phyloP scores from a whole-genome alignment of 1,140 invertebrate genomes.

The Drosophila ambigua region DNA sequence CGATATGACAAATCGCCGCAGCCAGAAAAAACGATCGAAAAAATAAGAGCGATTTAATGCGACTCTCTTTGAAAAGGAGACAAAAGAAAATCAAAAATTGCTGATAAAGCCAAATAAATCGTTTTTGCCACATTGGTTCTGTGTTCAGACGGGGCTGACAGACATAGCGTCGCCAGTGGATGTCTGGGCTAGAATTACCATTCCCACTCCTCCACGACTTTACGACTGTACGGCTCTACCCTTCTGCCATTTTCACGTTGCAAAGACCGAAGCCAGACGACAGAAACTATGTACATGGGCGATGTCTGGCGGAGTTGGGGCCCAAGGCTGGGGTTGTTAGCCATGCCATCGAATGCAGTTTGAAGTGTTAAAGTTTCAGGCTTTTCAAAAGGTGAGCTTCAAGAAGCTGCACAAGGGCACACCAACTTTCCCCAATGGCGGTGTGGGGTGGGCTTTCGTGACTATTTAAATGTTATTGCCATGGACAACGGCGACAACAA shows the following conservation, averaged over 20 bases:
- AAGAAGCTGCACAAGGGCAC: slow-evolving; percentile 29
- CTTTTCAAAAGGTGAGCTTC: slow-evolving; percentile 47
- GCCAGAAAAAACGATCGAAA: background rate
- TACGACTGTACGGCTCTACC: background rate
- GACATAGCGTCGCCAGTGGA: slow-evolving; percentile 60
- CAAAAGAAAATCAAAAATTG: slow-evolving; percentile 65
- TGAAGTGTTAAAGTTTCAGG: slow-evolving; percentile 49
- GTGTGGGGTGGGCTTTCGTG: background rate
- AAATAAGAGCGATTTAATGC: slow-evolving; percentile 42
- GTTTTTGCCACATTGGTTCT: slow-evolving; percentile 54
- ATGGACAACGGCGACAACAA: slow-evolving; percentile 68
- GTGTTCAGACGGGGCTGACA: slow-evolving; percentile 22
- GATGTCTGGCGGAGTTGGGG: background rate
- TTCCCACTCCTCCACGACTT: background rate
- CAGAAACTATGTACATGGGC: slow-evolving; percentile 20
- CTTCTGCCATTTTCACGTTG: slow-evolving; percentile 8
- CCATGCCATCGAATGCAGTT: slow-evolving; percentile 18
- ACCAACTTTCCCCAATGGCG: background rate
- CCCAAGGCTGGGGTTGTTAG: slow-evolving; percentile 42
- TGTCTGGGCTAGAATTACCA: slow-evolving; percentile 57
- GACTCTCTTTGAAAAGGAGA: slow-evolving; percentile 36
- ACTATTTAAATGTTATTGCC: slow-evolving; percentile 75
- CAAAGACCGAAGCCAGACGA: slow-evolving; percentile 46
- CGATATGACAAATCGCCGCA: slow-evolving; percentile 73
- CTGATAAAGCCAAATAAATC: slow-evolving; percentile 78